Percentiles rank a stretch among this genome's conserved stretches.
Conservation (phyloP, 2,888 invertebrate species). For the Podabrus alpinus region DNA sequence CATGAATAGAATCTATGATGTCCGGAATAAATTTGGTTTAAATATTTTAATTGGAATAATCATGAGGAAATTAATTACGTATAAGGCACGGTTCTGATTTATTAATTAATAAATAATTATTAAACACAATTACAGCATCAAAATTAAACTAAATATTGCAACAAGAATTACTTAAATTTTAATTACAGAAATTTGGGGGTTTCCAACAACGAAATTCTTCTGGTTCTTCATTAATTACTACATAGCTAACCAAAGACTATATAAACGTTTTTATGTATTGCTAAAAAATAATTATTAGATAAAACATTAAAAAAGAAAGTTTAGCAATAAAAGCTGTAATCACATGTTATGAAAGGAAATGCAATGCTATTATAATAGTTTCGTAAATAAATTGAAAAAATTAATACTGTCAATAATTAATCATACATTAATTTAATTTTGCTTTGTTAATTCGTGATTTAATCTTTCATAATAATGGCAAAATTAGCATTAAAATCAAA, state of each 20-base stretch:
- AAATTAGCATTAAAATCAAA: background rate
- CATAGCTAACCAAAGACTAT: background rate
- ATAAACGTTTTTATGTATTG: background rate
- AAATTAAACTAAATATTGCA: background rate
- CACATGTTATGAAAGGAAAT: background rate
- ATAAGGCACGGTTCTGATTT: too few relatives aligned
- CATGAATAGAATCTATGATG: too few relatives aligned
- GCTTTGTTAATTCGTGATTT: background rate
- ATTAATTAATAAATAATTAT: too few relatives aligned
- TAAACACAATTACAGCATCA: background rate
- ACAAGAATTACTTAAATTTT: background rate
- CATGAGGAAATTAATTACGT: too few relatives aligned
- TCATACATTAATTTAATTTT: background rate
- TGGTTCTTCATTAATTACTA: background rate
- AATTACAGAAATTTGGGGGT: background rate
- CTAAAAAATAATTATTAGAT: background rate
- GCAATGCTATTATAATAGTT: background rate
- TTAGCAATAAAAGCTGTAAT: background rate
- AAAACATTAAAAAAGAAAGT: background rate
- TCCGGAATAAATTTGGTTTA: too few relatives aligned
- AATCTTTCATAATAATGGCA: background rate
- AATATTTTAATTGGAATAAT: too few relatives aligned
- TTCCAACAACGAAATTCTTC: background rate
- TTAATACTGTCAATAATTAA: background rate
- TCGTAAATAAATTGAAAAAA: background rate